Evolutionary conservation across 2,113 vertebrate species (phyloP).

Genomic region (Psephotus haematonotus): DNA sequence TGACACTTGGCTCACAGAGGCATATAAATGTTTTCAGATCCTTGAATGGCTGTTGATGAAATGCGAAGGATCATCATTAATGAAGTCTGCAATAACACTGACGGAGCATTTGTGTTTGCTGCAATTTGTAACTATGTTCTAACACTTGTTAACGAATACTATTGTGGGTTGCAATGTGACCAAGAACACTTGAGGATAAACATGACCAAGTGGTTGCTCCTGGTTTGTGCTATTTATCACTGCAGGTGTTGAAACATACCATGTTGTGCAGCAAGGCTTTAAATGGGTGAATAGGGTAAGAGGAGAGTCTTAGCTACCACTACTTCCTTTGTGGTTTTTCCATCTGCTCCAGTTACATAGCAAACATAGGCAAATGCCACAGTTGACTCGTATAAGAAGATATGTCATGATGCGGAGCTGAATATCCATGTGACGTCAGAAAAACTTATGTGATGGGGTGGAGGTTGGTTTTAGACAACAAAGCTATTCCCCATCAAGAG

Average conservation of each 20-base stretch:
- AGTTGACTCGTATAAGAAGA: background rate
- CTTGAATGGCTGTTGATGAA: conserved; percentile 63
- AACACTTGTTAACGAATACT: conserved; percentile 43
- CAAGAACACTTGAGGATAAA: conserved; percentile 54
- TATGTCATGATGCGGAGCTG: background rate
- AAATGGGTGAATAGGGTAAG: background rate
- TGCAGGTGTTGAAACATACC: conserved; percentile 56
- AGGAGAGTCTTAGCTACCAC: background rate
- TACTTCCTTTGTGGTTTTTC: conserved; percentile 1
- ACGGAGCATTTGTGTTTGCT: conserved; percentile 39
- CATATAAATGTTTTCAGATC: conserved; percentile 58
- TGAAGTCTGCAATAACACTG: conserved; percentile 61
- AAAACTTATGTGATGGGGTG: background rate
- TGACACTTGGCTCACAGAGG: conserved; percentile 48
- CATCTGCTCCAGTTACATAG: background rate
- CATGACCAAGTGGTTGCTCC: conserved; percentile 7
- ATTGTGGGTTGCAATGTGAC: conserved; percentile 17
- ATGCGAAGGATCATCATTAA: conserved; percentile 57
- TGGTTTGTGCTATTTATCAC: conserved; percentile 36
- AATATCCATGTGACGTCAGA: background rate
- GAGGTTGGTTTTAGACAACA: background rate
- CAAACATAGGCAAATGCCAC: background rate
- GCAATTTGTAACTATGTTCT: conserved; percentile 63
- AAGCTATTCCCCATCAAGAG: background rate
- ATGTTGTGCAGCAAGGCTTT: conserved; percentile 35